Evolutionary conservation across 2,113 vertebrate genomes (phyloP).

Genomic region (Xenus cinereus): DNA sequence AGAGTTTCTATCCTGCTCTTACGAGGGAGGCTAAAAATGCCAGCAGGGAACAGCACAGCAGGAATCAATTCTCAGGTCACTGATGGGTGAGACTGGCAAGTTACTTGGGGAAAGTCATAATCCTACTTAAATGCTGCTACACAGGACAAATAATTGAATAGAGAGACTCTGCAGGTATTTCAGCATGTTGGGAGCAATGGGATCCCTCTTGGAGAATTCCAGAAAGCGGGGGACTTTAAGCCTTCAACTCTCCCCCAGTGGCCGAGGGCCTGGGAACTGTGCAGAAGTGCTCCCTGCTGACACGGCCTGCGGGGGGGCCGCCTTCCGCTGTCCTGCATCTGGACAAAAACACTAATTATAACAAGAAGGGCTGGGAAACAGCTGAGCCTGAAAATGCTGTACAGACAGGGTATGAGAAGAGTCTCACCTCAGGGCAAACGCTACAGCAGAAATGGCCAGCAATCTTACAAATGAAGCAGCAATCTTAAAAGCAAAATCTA

Average conservation of each 20-base stretch:
- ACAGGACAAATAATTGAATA: neutral
- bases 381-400: neutral
- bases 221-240: neutral
- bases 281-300: slow-evolving; percentile 41
- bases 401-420: neutral
- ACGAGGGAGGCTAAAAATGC: neutral
- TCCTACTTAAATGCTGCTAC: neutral
- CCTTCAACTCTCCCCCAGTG: neutral
- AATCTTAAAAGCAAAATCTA: neutral
- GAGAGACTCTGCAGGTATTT: neutral
- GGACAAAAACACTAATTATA: neutral
- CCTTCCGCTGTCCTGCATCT: slow-evolving; percentile 3
- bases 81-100: neutral
- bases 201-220: neutral
- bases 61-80: neutral
- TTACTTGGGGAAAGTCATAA: neutral
- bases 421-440: neutral
- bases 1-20: neutral
- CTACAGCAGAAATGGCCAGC: neutral
- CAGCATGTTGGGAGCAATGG: neutral
- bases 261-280: slow-evolving; percentile 54
- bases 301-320: slow-evolving; percentile 21
- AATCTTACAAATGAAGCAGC: neutral
- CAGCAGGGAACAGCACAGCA: neutral
- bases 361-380: slow-evolving; percentile 10